Base-by-base conservation (phyloP, 2,888 invertebrate species). In the Amorpha juglandis region DNA sequence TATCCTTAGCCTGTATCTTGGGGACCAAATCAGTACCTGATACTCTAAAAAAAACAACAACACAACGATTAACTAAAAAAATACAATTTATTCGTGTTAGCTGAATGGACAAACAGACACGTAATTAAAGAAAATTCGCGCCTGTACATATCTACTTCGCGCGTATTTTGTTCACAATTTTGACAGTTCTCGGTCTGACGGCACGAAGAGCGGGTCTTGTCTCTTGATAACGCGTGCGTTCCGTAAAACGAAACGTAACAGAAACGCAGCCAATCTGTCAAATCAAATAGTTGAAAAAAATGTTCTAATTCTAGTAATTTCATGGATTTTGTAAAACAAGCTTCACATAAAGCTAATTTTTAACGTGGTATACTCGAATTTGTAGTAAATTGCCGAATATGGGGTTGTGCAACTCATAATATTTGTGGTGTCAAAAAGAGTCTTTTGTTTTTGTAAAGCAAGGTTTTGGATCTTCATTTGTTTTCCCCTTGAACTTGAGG, bases 131-230 rank as follows among this genome's bases (percentile, higher is more conserved):
- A 27, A 27, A 27, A 27, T 4, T 27, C 27, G 27, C 27, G 4
- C 27, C n/a, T 3, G 27, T 27, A 27, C 27, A 27, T 27, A 27
- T 27, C 77, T 75, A 77, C 77, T 82, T 87, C 77, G 81, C 82
- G 80, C 83, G 79, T 78, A 72, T 75, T 77, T 77, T 73, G 73
- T 81, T 81, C 73, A 70, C 71, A 71, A 71, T 72, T 79, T 82
- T 82, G 83, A 84, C 89, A 90, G 90, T 90, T 89, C 88, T 87
- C 84, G 83, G 77, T 77, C 80, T 83, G 89, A 81, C 85, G 81
- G 86, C 87, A 78, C 69, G 75, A 73, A 77, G 82, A 81, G 78
- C 79, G 84, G 86, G 82, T 77, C 76, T 69, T n/a, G n/a, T n/a
- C n/a, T n/a, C n/a, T n/a, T 75, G 71, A 11, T 45, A 67, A 67